Base-by-base conservation (phyloP, 2,888 invertebrate genomes). In the Drosophila imparisetae region DNA sequence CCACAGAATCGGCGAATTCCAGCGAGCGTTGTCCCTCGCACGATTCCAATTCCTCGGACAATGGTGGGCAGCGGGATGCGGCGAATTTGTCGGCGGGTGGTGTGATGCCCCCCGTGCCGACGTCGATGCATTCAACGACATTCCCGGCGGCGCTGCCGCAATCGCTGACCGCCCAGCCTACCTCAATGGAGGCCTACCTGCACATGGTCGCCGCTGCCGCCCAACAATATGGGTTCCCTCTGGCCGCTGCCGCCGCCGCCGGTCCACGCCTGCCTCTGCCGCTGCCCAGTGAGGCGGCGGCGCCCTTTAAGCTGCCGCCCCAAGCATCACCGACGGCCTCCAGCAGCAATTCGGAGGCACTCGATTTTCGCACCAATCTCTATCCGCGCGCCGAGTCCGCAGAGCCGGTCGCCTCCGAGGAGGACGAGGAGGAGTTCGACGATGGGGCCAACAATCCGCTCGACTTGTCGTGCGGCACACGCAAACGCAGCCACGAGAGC, bases 171-270 rank as follows among this genome's bases (percentile, higher is more conserved):
- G 90, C 86, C 36, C 96, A 96, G 92, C 96, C 96, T 29, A 96
- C 96, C 53, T 96, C 96, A 5, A 96, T 97, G 94, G 96, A 96
- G 71, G 97, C 96, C n/a, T 96, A 96, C 91, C 94, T 96, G 68
- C 95, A 95, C 70, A 92, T 92, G 92, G 96, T 96, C 5, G 95
- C 95, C 7, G 95, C 95, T 24, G 95, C 95, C 8, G 96, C 95
- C 2, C 95, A 95, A 81, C 96, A 96, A 81, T 96, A 97, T 92
- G 95, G 96, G 65, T 94, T 95, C 68, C 95, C 97, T 68, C 94
- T 97, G 92, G 95, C 83, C 3, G 95, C 91, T 0, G 91, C 89
- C 0, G 87, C 88, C 1, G 90, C 86, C 0, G 90, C 85, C 0
- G 91, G 87, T 1, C 85, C 85, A 0, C 91, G 91, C 0, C 83